Base-by-base conservation (phyloP, 2,797 vertebrate genomes). In the Benthosema pterotum region DNA sequence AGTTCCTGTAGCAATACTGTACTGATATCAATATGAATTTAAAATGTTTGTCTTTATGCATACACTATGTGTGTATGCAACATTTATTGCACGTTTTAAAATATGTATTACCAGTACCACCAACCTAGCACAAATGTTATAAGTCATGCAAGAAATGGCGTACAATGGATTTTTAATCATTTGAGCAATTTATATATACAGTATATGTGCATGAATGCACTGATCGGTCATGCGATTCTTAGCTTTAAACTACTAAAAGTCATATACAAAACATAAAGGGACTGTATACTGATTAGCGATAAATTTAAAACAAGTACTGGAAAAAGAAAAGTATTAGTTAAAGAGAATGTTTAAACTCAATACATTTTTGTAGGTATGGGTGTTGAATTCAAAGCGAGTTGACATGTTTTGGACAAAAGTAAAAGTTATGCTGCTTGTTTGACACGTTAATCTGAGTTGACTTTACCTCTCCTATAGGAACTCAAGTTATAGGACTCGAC, bases 111-210 rank as follows among this genome's bases (percentile, higher is more conserved):
- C 32, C 0, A 7, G 6, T 38, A 8, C 9, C 9, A 38, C 32
- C 0, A 7, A 38, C 32, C 32, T 8, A 38, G 32, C 43, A 46
- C 12, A 46, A n/a, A 46, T 46, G 43, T 75, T 57, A 54, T 65
- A 75, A 75, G 71, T 77, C 77, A 87, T 83, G 81, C 83, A 72
- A 71, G 70, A 65, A 65, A 76, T 78, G n/a, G 14, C 28, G 50
- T 14, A 83, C 83, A 84, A 75, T 80, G 73, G 69, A 47, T 60
- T 64, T 68, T 79, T 74, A n/a, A 53, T 73, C 58, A 19, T 69
- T 68, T 56, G 62, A 58, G 57, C 69, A n/a, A n/a, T n/a, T n/a
- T n/a, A n/a, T n/a, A n/a, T n/a, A n/a, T n/a, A n/a, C n/a, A n/a
- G n/a, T n/a, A n/a, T n/a, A 45, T 45, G 14, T 45, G 43, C 9